Conservation (phyloP, 2,113 vertebrate genomes). For the Myodes glareolus region DNA sequence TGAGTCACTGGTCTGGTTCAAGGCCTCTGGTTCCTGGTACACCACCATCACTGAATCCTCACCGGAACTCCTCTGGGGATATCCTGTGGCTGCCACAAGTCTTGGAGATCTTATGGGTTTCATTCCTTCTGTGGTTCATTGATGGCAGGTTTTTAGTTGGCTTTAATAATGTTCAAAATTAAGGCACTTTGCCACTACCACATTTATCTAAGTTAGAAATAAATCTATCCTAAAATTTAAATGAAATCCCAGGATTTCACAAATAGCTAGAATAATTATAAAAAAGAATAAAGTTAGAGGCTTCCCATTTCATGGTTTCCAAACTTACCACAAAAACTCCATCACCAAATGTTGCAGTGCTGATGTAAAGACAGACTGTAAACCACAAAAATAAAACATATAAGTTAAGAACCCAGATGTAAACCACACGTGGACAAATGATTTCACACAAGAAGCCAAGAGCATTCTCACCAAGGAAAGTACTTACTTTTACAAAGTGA, state of each 20-base stretch:
- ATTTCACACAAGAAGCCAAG: neutral
- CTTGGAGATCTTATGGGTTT: too few species aligned
- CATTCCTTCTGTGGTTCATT: neutral
- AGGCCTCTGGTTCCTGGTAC: too few species aligned
- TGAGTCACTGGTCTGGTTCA: too few species aligned
- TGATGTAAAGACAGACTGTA: neutral
- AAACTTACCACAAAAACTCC: neutral
- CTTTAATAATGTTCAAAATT: neutral
- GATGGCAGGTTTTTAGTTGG: neutral
- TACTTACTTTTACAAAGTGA: neutral
- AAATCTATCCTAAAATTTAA: neutral
- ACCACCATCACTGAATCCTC: too few species aligned
- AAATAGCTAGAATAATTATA: conserved; percentile 11
- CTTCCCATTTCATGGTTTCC: neutral
- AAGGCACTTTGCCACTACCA: neutral
- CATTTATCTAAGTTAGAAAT: neutral
- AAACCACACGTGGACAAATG: neutral
- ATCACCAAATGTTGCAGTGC: neutral
- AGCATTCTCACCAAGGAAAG: neutral
- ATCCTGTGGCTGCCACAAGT: too few species aligned
- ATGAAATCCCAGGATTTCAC: neutral
- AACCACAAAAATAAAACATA: neutral
- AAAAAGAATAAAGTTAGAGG: conserved; percentile 14
- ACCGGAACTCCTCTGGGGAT: too few species aligned
- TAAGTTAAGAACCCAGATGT: neutral